Percentiles rank a stretch among this genome's conserved stretches.
phyloP scores from a whole-genome alignment of 2,797 vertebrate genomes.

The Takifugu rubripes region DNA sequence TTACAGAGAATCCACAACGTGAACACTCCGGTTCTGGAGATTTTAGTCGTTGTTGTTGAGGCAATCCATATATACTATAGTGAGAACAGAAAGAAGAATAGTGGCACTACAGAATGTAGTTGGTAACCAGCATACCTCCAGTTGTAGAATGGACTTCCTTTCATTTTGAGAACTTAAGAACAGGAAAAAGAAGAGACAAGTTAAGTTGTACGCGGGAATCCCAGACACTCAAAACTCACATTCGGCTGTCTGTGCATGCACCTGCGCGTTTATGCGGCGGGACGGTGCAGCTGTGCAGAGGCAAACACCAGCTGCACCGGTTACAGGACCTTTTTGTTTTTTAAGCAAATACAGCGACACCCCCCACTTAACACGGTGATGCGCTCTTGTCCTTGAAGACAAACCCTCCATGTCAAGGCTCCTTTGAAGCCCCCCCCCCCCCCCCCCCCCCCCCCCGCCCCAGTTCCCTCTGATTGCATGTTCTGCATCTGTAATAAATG shows the following conservation, averaged over 20 bases:
- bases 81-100: constrained; percentile 43
- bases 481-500: constrained; percentile 58
- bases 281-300: constrained; percentile 45
- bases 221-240: constrained; percentile 31
- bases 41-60: constrained; percentile 28
- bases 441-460: constrained; percentile 11
- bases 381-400: constrained; percentile 49
- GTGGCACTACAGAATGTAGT: constrained; percentile 61
- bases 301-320: constrained; percentile 59
- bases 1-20: constrained; percentile 19
- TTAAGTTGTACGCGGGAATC: constrained; percentile 55
- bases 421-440: constrained; percentile 49
- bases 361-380: constrained; percentile 22
- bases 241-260: constrained; percentile 15
- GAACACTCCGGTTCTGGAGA: constrained; percentile 10
- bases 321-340: constrained; percentile 6
- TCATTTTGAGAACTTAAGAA: constrained; percentile 79
- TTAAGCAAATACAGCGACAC: constrained; percentile 10
- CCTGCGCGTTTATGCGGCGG: constrained; percentile 29
- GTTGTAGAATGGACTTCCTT: constrained; percentile 73
- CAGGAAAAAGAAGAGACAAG: constrained; percentile 64
- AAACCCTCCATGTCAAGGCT: constrained; percentile 39
- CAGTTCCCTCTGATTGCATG: constrained; percentile 33
- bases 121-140: constrained; percentile 75
- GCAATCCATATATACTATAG: constrained; percentile 33